Conservation (phyloP, 2,888 invertebrate genomes). For the Drosophila antonietae region DNA sequence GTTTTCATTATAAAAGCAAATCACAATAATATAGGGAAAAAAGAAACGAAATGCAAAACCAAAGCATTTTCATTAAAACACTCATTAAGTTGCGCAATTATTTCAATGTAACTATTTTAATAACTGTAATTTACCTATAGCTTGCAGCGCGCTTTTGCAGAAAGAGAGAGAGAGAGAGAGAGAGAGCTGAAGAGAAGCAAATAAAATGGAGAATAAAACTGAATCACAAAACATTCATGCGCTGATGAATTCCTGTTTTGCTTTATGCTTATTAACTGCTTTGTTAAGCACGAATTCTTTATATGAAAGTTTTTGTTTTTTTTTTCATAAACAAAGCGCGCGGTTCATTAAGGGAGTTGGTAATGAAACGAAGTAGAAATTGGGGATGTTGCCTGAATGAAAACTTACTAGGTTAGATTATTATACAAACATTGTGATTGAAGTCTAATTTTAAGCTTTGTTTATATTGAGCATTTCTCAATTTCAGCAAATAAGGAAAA, state of each 20-base stretch:
- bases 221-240: slow-evolving; percentile 40
- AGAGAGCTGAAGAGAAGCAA: slow-evolving; percentile 2
- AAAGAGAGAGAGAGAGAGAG: not conserved
- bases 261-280: slow-evolving; percentile 34
- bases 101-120: slow-evolving; percentile 77
- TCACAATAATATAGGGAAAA: slow-evolving; percentile 24
- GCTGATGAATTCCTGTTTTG: slow-evolving; percentile 57
- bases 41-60: slow-evolving; percentile 43
- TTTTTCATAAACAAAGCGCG: not conserved
- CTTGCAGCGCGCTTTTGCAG: slow-evolving; percentile 48
- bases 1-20: slow-evolving; percentile 18
- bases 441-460: not conserved
- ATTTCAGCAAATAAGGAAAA: too few relatives aligned
- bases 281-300: slow-evolving; percentile 3
- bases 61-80: slow-evolving; percentile 77
- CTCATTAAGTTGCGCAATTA: slow-evolving; percentile 77
- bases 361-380: not conserved
- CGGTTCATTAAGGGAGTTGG: not conserved
- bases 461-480: not conserved
- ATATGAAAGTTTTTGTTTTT: not conserved
- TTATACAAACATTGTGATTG: not conserved
- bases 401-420: not conserved
- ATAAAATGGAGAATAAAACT: slow-evolving; percentile 54
- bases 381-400: not conserved
- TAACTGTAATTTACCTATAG: slow-evolving; percentile 78